Base-by-base conservation (phyloP, 2,888 invertebrate species). In the Parelbella ahira region DNA sequence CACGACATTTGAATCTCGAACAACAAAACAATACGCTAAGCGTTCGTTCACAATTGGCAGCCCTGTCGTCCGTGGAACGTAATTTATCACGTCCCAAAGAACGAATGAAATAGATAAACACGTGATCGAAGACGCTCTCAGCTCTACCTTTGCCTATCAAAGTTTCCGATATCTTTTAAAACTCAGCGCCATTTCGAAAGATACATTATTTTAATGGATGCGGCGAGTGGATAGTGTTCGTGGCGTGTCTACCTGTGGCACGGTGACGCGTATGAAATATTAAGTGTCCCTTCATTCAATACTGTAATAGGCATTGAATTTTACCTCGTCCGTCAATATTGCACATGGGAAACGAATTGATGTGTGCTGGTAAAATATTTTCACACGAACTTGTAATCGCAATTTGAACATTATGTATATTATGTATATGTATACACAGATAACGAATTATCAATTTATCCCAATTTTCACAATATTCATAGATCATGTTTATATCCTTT, bases 131-230 rank as follows among this genome's bases (percentile, higher is more conserved):
- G 63, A 69, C 63, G 63, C 73, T 70, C 67, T 68, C 57, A 65
- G 48, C 56, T 43, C 48, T 54, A 45, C 45, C 53, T 59, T 50
- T 53, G 45, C 44, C 54, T 59, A 62, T 68, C 63, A 29, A 45
- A 33, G 47, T 56, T 64, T 56, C 59, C 60, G 63, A 68, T 72
- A 68, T 68, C 69, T 55, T 61, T 63, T 53, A 61, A 68, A 67
- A 63, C 56, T 59, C 55, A 60, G 58, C 63, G 66, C 60, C 60
- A 60, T 72, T 73, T 69, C 69, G 65, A 69, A 56, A 53, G 61
- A 55, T 64, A 61, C 75, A 72, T 72, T 74, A 72, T 72, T 74
- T 70, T 78, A 77, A 79, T 78, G 76, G 70, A 60, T 41, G 50
- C 52, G 41, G 49, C 50, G 60, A 49, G 42, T 36, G 38, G 52